Evolutionary conservation across 2,888 invertebrate species (phyloP), one percentile per base, ranked within the genome.

Genomic region (Xylophagus ater): DNA sequence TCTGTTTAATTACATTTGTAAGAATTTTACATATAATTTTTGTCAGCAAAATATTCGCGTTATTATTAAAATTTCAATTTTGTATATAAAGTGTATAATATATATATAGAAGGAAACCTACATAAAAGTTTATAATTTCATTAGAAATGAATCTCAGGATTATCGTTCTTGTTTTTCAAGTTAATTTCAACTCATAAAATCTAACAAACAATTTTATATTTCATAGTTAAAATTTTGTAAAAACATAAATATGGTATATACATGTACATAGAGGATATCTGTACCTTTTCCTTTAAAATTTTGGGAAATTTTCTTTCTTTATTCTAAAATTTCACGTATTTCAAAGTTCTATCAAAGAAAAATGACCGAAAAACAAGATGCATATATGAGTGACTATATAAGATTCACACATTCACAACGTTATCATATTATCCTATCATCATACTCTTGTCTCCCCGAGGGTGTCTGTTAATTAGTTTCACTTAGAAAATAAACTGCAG

Each of bases 401-500:
- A 25, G n/a, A 9, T 5, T 29, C 15, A 23, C 25, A 31, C 17
- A 14, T 17, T 23, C 25, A 31, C 31, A 24, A 23, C 30, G 10
- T 2, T 10, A 30, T 23, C 13, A 26, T 17, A 31, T 23, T 12
- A 24, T 21, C 1, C 33, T 14, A 26, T 3, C 36, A 26, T 10
- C n/a, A n/a, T n/a, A n/a, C n/a, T n/a, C n/a, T n/a, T n/a, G n/a
- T 37, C 45, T 41, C 46, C 40, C 40, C 37, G n/a, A 54, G 57
- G 58, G 56, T 51, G 53, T 50, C 57, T 55, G 58, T 58, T 60
- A 61, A 60, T 61, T 60, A 60, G 60, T 61, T 58, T 58, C 59
- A 60, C 61, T 61, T 59, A 59, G 60, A 59, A 60, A 60, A 60
- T 60, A 60, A 60, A 59, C 60, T 58, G 60, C 58, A 60, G 61